These are phyloP conservation scores for Pipa parva DNA, from an alignment of 2,113 vertebrate genomes.

Conservation along the genomic window DNA sequence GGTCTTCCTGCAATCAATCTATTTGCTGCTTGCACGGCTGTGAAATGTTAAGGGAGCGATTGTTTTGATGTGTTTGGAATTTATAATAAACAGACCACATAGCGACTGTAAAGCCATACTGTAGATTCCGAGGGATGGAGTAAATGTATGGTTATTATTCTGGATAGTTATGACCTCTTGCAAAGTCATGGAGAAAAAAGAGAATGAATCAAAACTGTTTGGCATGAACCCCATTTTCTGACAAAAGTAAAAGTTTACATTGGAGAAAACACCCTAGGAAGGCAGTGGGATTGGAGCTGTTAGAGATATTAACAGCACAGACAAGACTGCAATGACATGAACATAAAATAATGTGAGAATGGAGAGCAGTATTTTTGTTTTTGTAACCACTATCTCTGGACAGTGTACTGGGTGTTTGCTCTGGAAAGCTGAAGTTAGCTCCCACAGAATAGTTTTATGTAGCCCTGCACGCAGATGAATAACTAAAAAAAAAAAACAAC, in stretches of 20 bases:
- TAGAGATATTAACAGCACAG: not conserved
- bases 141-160: not conserved
- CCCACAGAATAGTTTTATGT: no score
- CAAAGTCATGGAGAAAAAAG: slow-evolving; percentile 15
- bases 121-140: not conserved
- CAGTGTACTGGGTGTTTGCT: no score
- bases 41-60: slow-evolving; percentile 26
- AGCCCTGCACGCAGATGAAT: no score
- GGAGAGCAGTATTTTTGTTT: not conserved
- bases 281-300: not conserved
- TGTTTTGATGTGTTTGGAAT: slow-evolving; percentile 39
- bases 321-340: not conserved
- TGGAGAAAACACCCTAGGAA: not conserved
- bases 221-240: not conserved
- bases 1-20: slow-evolving; percentile 27
- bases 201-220: slow-evolving; percentile 16
- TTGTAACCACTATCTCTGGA: no score
- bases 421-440: no score
- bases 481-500: no score
- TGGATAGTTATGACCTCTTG: slow-evolving; percentile 17
- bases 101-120: slow-evolving; percentile 23
- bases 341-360: not conserved
- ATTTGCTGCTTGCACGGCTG: slow-evolving; percentile 21
- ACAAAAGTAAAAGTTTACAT: slow-evolving; percentile 21
- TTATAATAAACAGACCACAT: slow-evolving; percentile 43